Base-by-base conservation (phyloP, 2,888 invertebrate species). In the Eristalis intricaria region DNA sequence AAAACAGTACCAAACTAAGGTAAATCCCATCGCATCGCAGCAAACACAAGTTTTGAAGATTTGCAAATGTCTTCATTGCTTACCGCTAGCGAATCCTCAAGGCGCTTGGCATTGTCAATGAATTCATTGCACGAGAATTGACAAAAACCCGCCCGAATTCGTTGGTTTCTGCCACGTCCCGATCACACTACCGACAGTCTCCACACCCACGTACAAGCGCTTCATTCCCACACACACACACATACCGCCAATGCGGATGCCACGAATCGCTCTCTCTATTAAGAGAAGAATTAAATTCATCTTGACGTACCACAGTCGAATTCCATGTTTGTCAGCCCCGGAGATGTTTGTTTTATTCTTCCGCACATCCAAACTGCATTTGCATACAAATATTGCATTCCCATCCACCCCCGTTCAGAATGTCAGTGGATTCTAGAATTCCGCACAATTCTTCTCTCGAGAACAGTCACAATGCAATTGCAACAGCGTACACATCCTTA, bases 361-460 rank as follows among this genome's bases (percentile, higher is more conserved):
- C 69, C 56, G 69, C 73, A 61, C 66, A 64, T 63, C 50, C 50
- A 68, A 69, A 86, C 70, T 82, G 76, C 83, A 87, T 87, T 87
- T 79, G 87, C 87, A 87, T 87, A 68, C 83, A 80, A 87, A 83
- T 79, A 83, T 83, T 87, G 82, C 82, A 82, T 85, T 78, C 58
- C 40, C 68, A 23, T n/a, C 2, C 19, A 29, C 43, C 61, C 65
- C 22, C 26, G 26, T 64, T 56, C 66, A 76, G 15, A 50, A 58
- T 73, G 73, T 82, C 79, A 87, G 32, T 83, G 83, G 76, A 83
- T 83, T 76, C 79, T 84, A 38, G 61, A 83, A 87, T 87, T 76
- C 69, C 76, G 19, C 35, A 73, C 79, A 69, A 82, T 78, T 70
- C 74, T 78, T 78, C 74, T 73, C 35, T 13, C 22, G 60, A 66